A percentile compares a stretch with the other conserved stretches of the same genome.
Conservation (phyloP, 2,113 vertebrate species). For the Myxocyprinus asiaticus region DNA sequence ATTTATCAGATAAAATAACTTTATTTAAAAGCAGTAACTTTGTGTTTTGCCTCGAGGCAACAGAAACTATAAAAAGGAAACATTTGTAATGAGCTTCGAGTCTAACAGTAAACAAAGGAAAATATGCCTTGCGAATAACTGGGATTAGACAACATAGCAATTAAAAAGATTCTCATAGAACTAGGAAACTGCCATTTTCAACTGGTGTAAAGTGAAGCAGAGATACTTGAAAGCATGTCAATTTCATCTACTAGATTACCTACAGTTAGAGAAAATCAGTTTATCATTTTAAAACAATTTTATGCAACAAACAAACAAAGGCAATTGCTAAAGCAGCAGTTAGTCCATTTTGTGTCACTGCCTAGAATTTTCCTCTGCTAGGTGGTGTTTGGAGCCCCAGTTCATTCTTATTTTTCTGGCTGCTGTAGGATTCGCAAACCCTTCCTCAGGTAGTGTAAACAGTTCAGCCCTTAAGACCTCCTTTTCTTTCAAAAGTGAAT, state of each 20-base stretch:
- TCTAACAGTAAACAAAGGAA: constrained; percentile 68
- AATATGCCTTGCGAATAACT: constrained; percentile 66
- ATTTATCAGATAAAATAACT: constrained; percentile 60
- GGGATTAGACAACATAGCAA: constrained; percentile 62
- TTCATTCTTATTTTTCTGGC: constrained; percentile 56
- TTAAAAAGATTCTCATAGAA: constrained; percentile 57
- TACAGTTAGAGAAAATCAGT: constrained; percentile 57
- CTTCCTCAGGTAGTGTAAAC: constrained; percentile 77
- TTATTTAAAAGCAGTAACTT: constrained; percentile 71
- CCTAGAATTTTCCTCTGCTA: constrained; percentile 54
- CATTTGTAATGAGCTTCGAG: constrained; percentile 65
- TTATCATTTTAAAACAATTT: constrained; percentile 61
- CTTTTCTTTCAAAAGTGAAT: constrained; percentile 70
- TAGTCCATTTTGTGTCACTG: constrained; percentile 64
- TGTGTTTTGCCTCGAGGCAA: constrained; percentile 71
- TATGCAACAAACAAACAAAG: constrained; percentile 59
- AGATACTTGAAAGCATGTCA: constrained; percentile 58
- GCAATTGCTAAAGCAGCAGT: constrained; percentile 63
- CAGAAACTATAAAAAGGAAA: constrained; percentile 71
- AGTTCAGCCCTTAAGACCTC: constrained; percentile 75
- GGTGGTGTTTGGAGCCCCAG: constrained; percentile 56
- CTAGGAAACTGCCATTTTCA: constrained; percentile 58
- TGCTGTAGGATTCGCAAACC: constrained; percentile 61
- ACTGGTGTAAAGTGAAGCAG: constrained; percentile 61
- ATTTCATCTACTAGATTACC: constrained; percentile 65